These are phyloP conservation scores for Cryptus armator DNA, from an alignment of 2,888 invertebrate species.

Conservation along the genomic window DNA sequence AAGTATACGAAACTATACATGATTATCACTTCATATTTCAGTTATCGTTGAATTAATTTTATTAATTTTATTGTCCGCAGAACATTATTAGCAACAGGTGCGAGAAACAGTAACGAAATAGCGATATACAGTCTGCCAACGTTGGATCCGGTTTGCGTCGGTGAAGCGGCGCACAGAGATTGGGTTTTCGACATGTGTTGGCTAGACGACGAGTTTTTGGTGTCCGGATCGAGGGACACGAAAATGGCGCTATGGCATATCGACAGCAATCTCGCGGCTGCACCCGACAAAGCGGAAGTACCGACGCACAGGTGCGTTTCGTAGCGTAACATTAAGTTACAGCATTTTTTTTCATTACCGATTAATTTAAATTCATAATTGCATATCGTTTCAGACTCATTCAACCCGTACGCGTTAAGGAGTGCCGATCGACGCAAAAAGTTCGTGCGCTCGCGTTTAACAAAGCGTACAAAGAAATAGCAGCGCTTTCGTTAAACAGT, in stretches of 20 bases:
- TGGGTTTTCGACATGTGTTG: slow-evolving; percentile 98
- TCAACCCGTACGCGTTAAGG: slow-evolving; percentile 90
- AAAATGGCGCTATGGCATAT: slow-evolving; percentile 96
- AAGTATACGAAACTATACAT: neutral
- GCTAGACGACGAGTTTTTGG: slow-evolving; percentile 98
- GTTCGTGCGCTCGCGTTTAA: slow-evolving; percentile 96
- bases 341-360: slow-evolving; percentile 56
- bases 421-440: slow-evolving; percentile 92
- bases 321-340: slow-evolving; percentile 63
- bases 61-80: slow-evolving; percentile 79
- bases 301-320: slow-evolving; percentile 84
- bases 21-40: no score
- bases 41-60: neutral
- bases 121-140: slow-evolving; percentile 97
- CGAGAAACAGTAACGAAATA: slow-evolving; percentile 96
- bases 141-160: slow-evolving; percentile 96
- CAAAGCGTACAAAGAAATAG: slow-evolving; percentile 93
- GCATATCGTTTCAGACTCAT: slow-evolving; percentile 76
- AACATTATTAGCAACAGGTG: slow-evolving; percentile 96
- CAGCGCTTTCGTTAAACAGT: slow-evolving; percentile 96
- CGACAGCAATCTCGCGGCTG: slow-evolving; percentile 85
- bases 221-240: slow-evolving; percentile 97
- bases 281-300: slow-evolving; percentile 85
- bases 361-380: no score
- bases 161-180: slow-evolving; percentile 95